phyloP scores from a whole-genome alignment of 2,888 invertebrate genomes.

The Rhamphomyia laevipes region DNA sequence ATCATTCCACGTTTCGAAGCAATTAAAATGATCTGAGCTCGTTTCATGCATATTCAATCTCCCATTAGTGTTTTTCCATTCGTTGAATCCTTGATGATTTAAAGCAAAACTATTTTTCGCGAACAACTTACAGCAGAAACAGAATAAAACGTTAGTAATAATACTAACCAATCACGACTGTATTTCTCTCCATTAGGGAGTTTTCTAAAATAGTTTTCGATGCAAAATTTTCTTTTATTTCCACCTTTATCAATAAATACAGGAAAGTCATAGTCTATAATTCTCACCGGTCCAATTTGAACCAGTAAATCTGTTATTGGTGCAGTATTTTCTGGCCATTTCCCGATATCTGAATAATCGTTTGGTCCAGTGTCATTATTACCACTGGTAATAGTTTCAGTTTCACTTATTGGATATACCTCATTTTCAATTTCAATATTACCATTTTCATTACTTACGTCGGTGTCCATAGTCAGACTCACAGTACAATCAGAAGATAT shows the following conservation, averaged over 20 bases:
- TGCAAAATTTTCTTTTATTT: constrained; percentile 1
- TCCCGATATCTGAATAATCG: background rate
- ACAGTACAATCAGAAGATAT: background rate
- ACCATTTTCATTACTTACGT: constrained; percentile 1
- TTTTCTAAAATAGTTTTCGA: background rate
- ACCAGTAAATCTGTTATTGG: background rate
- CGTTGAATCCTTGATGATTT: background rate
- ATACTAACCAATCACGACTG: background rate
- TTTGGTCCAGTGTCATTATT: background rate
- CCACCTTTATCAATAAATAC: background rate
- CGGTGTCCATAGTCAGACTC: background rate
- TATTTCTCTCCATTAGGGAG: background rate
- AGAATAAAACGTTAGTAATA: background rate
- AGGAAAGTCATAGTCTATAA: background rate
- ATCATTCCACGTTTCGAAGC: background rate
- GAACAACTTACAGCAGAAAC: background rate
- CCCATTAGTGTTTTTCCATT: constrained; percentile 1
- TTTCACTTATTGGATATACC: background rate
- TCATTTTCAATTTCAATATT: constrained; percentile 1
- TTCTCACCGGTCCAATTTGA: background rate
- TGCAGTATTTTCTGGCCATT: background rate
- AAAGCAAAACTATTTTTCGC: background rate
- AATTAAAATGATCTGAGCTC: background rate
- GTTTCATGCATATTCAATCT: background rate
- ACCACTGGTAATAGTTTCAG: background rate